Percentiles rank a stretch among this genome's conserved stretches.
Conservation (phyloP, 2,797 vertebrate genomes). For the Hippocampus kuda region DNA sequence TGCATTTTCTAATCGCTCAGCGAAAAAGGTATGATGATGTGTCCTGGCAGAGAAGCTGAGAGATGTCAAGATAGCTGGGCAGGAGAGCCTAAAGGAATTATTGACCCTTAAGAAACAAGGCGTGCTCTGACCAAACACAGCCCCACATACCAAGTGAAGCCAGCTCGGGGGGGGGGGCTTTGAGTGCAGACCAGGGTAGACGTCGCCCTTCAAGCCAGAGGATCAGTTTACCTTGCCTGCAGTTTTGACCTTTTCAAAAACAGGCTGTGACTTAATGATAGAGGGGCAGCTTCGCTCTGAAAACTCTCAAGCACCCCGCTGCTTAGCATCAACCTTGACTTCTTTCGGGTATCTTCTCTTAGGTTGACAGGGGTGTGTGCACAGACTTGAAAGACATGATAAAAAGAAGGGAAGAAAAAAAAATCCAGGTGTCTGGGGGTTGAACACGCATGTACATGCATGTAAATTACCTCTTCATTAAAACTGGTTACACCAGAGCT, state of each 20-base stretch:
- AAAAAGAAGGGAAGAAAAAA: slow-evolving; percentile 5
- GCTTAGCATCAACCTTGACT: slow-evolving; percentile 8
- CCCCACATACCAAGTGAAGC: slow-evolving; percentile 37
- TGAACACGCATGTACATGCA: no score
- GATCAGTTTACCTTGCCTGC: slow-evolving; percentile 50
- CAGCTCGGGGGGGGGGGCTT: slow-evolving; percentile 20
- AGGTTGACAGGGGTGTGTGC: slow-evolving; percentile 27
- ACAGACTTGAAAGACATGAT: slow-evolving; percentile 22
- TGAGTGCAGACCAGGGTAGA: slow-evolving; percentile 24
- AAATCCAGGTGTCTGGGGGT: slow-evolving; percentile 1
- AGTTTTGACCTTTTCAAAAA: slow-evolving; percentile 48
- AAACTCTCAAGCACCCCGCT: slow-evolving; percentile 18
- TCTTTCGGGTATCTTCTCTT: background rate
- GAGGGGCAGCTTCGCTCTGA: slow-evolving; percentile 19
- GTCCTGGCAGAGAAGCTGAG: slow-evolving; percentile 13
- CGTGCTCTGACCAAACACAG: slow-evolving; percentile 34
- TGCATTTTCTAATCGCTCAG: slow-evolving; percentile 14
- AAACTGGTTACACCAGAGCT: slow-evolving; percentile 21
- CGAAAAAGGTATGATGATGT: slow-evolving; percentile 1
- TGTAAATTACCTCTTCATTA: slow-evolving; percentile 17
- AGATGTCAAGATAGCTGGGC: slow-evolving; percentile 21
- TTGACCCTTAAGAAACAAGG: slow-evolving; percentile 34
- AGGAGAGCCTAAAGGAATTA: slow-evolving; percentile 21
- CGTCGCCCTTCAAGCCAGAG: slow-evolving; percentile 39
- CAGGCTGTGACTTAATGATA: slow-evolving; percentile 32